Conservation (phyloP, 1,140 invertebrate genomes). For the Aphis craccivora region DNA sequence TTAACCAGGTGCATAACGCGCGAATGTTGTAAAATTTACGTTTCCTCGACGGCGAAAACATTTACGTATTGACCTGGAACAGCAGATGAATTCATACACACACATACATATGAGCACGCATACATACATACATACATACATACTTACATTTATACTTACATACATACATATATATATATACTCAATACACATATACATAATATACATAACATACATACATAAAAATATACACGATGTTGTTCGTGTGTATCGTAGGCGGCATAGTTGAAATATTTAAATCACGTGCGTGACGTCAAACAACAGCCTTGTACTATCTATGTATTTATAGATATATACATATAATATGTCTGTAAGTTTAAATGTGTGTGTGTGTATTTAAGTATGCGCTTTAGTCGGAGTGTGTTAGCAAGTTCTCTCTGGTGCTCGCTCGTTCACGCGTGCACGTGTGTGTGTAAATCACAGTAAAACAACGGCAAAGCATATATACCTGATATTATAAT, state of each 20-base stretch:
- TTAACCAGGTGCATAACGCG: slow-evolving; percentile 42
- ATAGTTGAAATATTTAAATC: slow-evolving; percentile 18
- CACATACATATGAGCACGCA: not conserved
- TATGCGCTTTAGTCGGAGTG: not conserved
- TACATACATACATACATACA: not conserved
- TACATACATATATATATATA: not conserved
- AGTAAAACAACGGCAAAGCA: not conserved
- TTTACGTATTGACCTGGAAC: not conserved
- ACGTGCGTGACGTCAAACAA: not conserved
- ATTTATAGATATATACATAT: not conserved
- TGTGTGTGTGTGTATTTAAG: not conserved
- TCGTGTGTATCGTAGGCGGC: not conserved
- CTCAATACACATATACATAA: no score
- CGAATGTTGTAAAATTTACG: slow-evolving; percentile 14
- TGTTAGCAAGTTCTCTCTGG: not conserved
- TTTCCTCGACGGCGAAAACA: not conserved
- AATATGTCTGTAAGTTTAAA: not conserved
- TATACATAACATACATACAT: no score
- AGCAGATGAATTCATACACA: not conserved
- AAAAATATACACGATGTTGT: not conserved
- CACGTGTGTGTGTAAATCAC: not conserved
- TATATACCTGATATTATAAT: not conserved
- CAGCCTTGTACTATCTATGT: not conserved
- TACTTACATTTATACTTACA: no score
- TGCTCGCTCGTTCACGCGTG: no score